These are phyloP conservation scores for Drosophila histrio DNA, from an alignment of 2,888 invertebrate genomes.

Conservation along the genomic window DNA sequence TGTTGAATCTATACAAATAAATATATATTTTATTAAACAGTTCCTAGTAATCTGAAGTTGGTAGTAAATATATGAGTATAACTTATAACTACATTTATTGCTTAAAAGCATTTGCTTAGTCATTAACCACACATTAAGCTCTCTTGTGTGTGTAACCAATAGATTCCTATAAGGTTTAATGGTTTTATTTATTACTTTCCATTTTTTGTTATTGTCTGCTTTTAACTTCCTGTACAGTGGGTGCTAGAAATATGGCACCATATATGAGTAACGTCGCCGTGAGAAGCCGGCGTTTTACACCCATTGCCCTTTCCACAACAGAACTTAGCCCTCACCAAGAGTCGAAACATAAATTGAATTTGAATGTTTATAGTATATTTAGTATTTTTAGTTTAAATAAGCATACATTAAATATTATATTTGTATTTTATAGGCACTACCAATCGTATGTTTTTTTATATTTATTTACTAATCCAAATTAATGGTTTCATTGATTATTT, in stretches of 20 bases:
- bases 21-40: no score
- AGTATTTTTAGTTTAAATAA: neutral
- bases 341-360: neutral
- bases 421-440: neutral
- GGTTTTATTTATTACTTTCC: constrained; percentile 1
- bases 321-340: neutral
- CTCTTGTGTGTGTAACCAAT: neutral
- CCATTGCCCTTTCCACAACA: neutral
- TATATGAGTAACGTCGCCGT: neutral
- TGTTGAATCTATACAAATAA: no score
- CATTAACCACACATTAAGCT: neutral
- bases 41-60: neutral
- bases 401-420: neutral
- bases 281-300: neutral
- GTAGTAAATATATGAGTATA: neutral
- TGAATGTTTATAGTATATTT: neutral
- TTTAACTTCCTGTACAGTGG: neutral
- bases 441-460: no score
- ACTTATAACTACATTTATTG: no score
- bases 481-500: no score
- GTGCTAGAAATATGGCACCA: neutral
- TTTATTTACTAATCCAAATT: no score
- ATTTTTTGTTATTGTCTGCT: neutral
- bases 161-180: neutral
- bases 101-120: neutral